A percentile compares a stretch with the other conserved stretches of the same genome.
These are phyloP conservation scores for Ateles fusciceps DNA, from an alignment of 2,797 vertebrate genomes.

Conservation along the genomic window DNA sequence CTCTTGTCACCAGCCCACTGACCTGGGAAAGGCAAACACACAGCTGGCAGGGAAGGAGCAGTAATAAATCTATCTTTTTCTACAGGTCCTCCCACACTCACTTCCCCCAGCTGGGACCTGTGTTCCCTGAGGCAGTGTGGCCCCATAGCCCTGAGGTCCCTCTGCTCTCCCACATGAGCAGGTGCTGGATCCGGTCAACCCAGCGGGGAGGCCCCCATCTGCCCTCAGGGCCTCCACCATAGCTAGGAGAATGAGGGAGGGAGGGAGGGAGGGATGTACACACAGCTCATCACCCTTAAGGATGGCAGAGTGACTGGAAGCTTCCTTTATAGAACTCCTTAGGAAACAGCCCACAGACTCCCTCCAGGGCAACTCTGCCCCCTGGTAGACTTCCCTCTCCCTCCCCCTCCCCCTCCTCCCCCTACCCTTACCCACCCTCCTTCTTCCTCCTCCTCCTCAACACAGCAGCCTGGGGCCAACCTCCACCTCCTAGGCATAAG, in stretches of 20 bases:
- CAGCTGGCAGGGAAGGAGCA: not conserved
- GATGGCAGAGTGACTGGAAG: conserved; percentile 16
- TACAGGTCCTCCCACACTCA: not conserved
- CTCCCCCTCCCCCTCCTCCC: not conserved
- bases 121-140: not conserved
- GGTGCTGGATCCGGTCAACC: not conserved
- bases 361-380: conserved; percentile 32
- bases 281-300: not conserved
- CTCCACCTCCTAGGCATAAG: not conserved
- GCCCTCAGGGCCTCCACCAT: not conserved
- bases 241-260: not conserved
- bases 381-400: not conserved
- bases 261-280: not conserved
- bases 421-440: not conserved
- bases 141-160: not conserved
- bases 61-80: conserved; percentile 24
- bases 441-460: not conserved
- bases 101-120: not conserved
- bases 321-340: conserved; percentile 63
- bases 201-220: not conserved
- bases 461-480: not conserved
- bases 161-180: not conserved
- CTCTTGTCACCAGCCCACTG: not conserved
- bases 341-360: conserved; percentile 61
- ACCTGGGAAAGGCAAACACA: conserved; percentile 65